Conservation (phyloP, 1,140 invertebrate species). For the Cephus cinctus region DNA sequence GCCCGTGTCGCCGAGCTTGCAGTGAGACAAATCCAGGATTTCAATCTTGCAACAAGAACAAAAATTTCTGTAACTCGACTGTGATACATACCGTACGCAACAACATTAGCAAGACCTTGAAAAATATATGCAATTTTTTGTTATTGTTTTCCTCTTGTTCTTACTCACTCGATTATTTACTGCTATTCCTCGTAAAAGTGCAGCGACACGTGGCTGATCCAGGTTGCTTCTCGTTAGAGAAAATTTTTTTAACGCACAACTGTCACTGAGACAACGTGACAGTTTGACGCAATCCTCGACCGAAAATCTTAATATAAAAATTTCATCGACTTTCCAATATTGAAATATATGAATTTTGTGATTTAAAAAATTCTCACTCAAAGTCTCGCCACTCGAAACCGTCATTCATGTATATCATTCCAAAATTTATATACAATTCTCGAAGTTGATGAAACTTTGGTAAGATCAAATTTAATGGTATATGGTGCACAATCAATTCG, state of each 20-base stretch:
- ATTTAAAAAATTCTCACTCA: too few species aligned
- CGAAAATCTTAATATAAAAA: too few species aligned
- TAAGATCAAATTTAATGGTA: constrained; percentile 39
- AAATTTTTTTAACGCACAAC: constrained; percentile 31
- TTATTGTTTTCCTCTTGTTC: not conserved
- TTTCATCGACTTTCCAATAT: too few species aligned
- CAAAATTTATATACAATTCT: constrained; percentile 42
- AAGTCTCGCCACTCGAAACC: constrained; percentile 47
- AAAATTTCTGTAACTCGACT: too few species aligned
- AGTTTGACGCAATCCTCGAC: constrained; percentile 37
- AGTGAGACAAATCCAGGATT: constrained; percentile 49
- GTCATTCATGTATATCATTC: constrained; percentile 42
- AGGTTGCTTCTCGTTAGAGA: constrained; percentile 41
- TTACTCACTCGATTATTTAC: constrained; percentile 35
- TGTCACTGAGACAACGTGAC: too few species aligned
- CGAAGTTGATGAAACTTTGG: constrained; percentile 28
- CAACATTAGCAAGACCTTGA: too few species aligned
- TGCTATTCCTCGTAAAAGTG: constrained; percentile 40
- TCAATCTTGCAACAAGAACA: constrained; percentile 26
- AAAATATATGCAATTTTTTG: too few species aligned
- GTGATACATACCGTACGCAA: too few species aligned
- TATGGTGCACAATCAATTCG: constrained; percentile 32
- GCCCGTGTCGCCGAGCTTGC: constrained; percentile 40
- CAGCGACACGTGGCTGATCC: constrained; percentile 36
- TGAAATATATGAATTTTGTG: too few species aligned